These are phyloP conservation scores for Acleris sparsana DNA, from an alignment of 2,888 invertebrate genomes.

Conservation along the genomic window DNA sequence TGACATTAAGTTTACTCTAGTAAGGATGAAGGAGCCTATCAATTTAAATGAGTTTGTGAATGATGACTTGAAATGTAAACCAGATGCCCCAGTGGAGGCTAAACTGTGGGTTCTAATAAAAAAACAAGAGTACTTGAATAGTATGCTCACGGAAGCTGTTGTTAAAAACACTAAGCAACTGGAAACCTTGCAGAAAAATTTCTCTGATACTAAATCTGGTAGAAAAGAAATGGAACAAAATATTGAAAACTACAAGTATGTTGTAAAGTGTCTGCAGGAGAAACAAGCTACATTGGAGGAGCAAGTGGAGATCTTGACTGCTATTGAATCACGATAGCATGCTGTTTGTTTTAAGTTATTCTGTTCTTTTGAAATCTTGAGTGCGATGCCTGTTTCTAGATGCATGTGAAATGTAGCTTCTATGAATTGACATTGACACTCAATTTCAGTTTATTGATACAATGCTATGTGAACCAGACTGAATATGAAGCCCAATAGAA, in stretches of 20 bases:
- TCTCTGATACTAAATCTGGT: slow-evolving; percentile 54
- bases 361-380: background rate
- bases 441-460: too few relatives aligned
- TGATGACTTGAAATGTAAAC: slow-evolving; percentile 60
- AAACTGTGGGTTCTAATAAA: slow-evolving; percentile 70
- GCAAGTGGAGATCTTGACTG: slow-evolving; percentile 74
- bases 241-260: slow-evolving; percentile 68
- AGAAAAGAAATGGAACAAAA: slow-evolving; percentile 63
- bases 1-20: slow-evolving; percentile 60
- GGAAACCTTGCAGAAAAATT: slow-evolving; percentile 60
- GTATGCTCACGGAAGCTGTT: slow-evolving; percentile 60
- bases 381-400: too few relatives aligned
- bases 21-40: slow-evolving; percentile 58
- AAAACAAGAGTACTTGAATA: slow-evolving; percentile 70
- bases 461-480: too few relatives aligned
- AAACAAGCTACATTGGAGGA: slow-evolving; percentile 75
- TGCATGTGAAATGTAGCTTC: too few relatives aligned
- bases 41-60: slow-evolving; percentile 61
- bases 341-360: background rate
- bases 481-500: too few relatives aligned
- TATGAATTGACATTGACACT: too few relatives aligned
- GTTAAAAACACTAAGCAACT: slow-evolving; percentile 65
- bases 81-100: slow-evolving; percentile 62
- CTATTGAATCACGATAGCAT: slow-evolving; percentile 69
- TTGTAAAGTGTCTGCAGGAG: slow-evolving; percentile 74